phyloP scores from a whole-genome alignment of 64 coral and sea anemone genomes.

The Pocillopora damicornis region DNA sequence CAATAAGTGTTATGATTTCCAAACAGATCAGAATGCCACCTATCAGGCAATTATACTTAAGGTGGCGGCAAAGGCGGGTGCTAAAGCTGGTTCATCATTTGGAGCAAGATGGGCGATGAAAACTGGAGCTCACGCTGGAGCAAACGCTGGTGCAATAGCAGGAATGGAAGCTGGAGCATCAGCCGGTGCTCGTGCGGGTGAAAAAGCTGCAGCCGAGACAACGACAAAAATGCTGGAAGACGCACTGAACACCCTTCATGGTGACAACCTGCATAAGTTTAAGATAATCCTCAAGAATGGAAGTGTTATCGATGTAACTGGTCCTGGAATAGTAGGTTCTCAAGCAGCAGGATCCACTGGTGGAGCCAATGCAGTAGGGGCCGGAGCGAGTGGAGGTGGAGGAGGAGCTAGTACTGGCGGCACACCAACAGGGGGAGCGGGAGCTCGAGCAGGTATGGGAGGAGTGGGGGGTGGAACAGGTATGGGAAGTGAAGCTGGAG shows the following conservation, averaged over 20 bases:
- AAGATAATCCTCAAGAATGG: constrained; percentile 13
- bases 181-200: constrained; percentile 58
- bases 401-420: background rate
- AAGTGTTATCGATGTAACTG: background rate
- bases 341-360: background rate
- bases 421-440: no score
- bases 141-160: constrained; percentile 57
- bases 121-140: constrained; percentile 35
- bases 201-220: constrained; percentile 40
- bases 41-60: background rate
- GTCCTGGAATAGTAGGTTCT: background rate
- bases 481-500: background rate
- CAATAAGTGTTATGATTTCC: background rate
- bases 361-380: background rate
- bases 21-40: constrained; percentile 26
- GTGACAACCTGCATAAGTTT: background rate
- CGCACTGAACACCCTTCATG: constrained; percentile 29
- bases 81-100: constrained; percentile 23
- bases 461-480: constrained; percentile 13
- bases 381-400: background rate
- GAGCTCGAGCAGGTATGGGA: background rate
- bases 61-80: constrained; percentile 30
- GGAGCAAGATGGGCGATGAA: background rate
- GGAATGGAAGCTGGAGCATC: constrained; percentile 58
- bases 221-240: constrained; percentile 25